Conservation (phyloP, 2,888 invertebrate genomes). For the Oligia strigilis region DNA sequence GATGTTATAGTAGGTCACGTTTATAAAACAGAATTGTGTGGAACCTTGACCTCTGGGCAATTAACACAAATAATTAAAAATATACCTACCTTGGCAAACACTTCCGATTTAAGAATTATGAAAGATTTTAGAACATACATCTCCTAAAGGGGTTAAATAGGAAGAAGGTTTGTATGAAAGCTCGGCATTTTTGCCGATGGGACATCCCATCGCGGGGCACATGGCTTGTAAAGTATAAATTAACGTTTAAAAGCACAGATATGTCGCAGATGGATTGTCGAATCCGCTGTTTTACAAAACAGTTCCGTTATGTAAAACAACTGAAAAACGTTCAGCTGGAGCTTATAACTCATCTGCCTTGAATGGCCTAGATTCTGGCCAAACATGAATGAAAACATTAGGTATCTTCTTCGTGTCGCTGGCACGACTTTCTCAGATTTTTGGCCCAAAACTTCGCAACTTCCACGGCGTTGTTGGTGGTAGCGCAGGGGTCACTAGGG, state of each 20-base stretch:
- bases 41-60: constrained; percentile 23
- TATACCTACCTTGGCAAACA: neutral
- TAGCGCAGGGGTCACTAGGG: too few species aligned
- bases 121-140: neutral
- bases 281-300: too few species aligned
- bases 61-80: constrained; percentile 10
- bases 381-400: neutral
- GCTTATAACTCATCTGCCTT: neutral
- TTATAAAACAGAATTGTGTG: neutral
- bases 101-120: constrained; percentile 32
- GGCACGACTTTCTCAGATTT: too few species aligned
- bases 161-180: neutral
- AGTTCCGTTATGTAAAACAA: too few species aligned
- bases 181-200: neutral
- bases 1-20: neutral
- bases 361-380: neutral
- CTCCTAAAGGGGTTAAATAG: neutral
- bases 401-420: too few species aligned
- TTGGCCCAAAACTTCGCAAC: too few species aligned
- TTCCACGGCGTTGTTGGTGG: too few species aligned
- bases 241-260: neutral
- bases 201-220: neutral
- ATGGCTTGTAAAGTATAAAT: neutral
- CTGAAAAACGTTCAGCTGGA: neutral
- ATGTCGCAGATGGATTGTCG: too few species aligned